Evolutionary conservation across 2,888 invertebrate genomes (phyloP), one percentile per base, ranked within the genome.

Genomic region (Morpho helenor): DNA sequence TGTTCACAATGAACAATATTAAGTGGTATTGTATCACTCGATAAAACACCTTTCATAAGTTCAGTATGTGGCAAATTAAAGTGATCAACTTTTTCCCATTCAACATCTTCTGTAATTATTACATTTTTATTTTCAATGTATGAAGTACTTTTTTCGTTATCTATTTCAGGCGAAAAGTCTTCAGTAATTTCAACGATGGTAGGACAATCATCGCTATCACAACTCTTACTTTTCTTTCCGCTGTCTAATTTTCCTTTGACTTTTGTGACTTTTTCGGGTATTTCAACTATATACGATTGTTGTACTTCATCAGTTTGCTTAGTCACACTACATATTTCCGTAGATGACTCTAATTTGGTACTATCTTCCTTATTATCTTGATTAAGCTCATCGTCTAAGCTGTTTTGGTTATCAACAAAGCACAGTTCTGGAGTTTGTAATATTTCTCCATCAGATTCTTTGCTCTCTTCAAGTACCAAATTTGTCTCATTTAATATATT

Each of bases 21-120:
- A 43, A 92, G 72, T 2, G 91, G 86, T 58, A 90, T 77, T 31
- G 87, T 80, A 41, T 84, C 79, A 31, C 87, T 74, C 60, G 87
- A 87, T 51, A 90, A 71, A 39, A 79, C 81, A 40, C 84, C 82
- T 48, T 78, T 81, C 53, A 81, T 77, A 56, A 79, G 52, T 66
- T 82, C 76, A 65, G 80, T 73, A 31, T 74, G 61, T 59, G 74
- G 59, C 49, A 74, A 69, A 56, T 82, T 68, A 46, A 92, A 70
- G 43, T 91, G 88, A 52, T 85, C 81, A 1, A 88, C 80, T 66
- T 84, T 84, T 72, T 93, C 93, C 89, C 92, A 92, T 68, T 94
- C 92, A 44, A 91, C 79, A 66, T 94, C 94, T 0, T 95, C 95
- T 45, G 92, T 91, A 9, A 95, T 87, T 39, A 94, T 76, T 8